phyloP scores from a whole-genome alignment of 1,140 invertebrate species.

The Cyrtorhinus lividipennis region DNA sequence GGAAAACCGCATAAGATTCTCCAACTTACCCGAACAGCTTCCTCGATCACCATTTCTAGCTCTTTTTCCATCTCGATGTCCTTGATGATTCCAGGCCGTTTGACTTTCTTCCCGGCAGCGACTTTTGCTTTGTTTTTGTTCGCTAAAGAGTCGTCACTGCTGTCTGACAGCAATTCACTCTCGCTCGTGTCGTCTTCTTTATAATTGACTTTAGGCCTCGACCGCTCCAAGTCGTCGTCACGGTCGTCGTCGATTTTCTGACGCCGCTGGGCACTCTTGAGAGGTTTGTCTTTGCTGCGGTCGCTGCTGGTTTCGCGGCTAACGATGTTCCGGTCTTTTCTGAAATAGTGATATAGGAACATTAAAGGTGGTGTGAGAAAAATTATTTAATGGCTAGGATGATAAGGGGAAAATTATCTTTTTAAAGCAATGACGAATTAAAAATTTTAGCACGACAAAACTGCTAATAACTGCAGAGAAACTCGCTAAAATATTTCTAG shows the following conservation, averaged over 20 bases:
- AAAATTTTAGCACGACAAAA: no score
- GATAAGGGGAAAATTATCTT: no score
- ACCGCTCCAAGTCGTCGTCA: not conserved
- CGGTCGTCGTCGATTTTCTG: not conserved
- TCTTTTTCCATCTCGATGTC: conserved; percentile 54
- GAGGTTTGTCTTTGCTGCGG: conserved; percentile 6
- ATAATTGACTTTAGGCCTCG: conserved; percentile 14
- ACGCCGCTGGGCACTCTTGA: not conserved
- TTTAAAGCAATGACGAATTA: no score
- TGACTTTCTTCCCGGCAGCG: conserved; percentile 29
- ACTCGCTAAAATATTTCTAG: no score
- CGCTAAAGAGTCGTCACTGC: conserved; percentile 22
- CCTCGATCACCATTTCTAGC: conserved; percentile 57
- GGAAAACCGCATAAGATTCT: no score
- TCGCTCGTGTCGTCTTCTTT: conserved; percentile 21
- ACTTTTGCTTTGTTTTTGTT: conserved; percentile 31
- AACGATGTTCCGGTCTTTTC: not conserved
- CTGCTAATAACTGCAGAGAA: no score
- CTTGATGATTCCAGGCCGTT: conserved; percentile 31
- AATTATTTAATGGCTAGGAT: no score
- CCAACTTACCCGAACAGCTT: conserved; percentile 64
- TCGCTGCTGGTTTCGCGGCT: conserved; percentile 15
- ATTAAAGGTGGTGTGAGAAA: no score
- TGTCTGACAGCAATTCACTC: conserved; percentile 22
- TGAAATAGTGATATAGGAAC: no score